Evolutionary conservation across 2,113 vertebrate genomes (phyloP).

Genomic region (Oreochromis spilurus): DNA sequence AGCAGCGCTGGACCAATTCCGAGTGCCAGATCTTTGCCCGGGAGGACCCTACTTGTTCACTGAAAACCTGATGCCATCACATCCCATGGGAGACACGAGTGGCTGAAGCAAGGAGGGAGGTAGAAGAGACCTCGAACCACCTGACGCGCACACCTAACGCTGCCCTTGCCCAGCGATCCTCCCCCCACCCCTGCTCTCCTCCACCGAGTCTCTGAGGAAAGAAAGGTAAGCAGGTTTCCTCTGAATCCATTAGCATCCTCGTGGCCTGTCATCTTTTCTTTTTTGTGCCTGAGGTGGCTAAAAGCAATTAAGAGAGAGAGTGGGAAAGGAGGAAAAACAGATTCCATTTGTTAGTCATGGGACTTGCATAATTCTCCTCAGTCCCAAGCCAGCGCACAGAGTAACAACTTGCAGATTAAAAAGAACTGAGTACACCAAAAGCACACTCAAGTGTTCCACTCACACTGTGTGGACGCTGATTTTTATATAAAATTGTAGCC

Average conservation of each 20-base stretch:
- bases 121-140: conserved; percentile 55
- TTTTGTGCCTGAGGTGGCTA: conserved; percentile 52
- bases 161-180: conserved; percentile 8
- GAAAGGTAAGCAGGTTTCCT: conserved; percentile 60
- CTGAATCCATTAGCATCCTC: conserved; percentile 8
- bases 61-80: conserved; percentile 56
- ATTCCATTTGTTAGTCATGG: conserved; percentile 70
- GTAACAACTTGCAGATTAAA: conserved; percentile 57
- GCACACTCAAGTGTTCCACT: background rate
- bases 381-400: conserved; percentile 35
- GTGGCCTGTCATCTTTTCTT: conserved; percentile 44
- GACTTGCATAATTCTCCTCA: conserved; percentile 67
- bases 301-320: conserved; percentile 49
- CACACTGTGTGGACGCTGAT: background rate
- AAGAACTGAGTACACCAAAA: background rate
- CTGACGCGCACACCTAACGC: conserved; percentile 59
- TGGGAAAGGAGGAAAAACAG: conserved; percentile 42
- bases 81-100: conserved; percentile 62
- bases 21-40: conserved; percentile 31
- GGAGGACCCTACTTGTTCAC: conserved; percentile 36
- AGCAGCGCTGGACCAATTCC: conserved; percentile 53
- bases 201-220: conserved; percentile 21
- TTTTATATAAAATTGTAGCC: background rate
- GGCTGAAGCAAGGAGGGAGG: conserved; percentile 68
- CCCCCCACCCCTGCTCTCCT: background rate